These are phyloP conservation scores for Zaprionus obscuricornis DNA, from an alignment of 2,888 invertebrate genomes.

Conservation along the genomic window DNA sequence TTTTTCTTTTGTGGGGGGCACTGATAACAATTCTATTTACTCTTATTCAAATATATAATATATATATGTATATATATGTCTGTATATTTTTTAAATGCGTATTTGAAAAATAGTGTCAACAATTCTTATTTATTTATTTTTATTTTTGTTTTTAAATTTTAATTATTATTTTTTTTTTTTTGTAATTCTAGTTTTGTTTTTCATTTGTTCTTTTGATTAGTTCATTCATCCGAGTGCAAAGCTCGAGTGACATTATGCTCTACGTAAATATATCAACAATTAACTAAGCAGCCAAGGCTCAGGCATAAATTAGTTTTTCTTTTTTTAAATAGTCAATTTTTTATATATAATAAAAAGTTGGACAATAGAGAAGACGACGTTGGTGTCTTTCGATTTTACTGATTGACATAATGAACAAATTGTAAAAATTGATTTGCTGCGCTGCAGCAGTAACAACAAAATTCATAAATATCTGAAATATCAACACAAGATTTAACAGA, in stretches of 20 bases:
- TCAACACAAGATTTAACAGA: no score
- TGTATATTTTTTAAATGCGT: constrained; percentile 69
- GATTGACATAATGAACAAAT: no score
- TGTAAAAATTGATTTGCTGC: no score
- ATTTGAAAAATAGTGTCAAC: constrained; percentile 72
- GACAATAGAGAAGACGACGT: no score
- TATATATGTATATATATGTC: constrained; percentile 50
- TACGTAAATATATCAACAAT: constrained; percentile 51
- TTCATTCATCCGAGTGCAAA: constrained; percentile 32
- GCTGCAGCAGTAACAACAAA: no score
- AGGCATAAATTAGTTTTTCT: constrained; percentile 11
- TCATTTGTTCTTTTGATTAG: constrained; percentile 35
- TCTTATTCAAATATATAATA: constrained; percentile 38
- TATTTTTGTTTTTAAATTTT: constrained; percentile 27
- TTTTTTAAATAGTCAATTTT: constrained; percentile 14
- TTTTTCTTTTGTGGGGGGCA: constrained; percentile 18
- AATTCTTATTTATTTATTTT: constrained; percentile 34
- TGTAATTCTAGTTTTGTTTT: constrained; percentile 1
- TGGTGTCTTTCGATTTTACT: no score
- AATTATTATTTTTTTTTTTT: constrained; percentile 4
- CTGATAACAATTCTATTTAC: constrained; percentile 55
- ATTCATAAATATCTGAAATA: no score
- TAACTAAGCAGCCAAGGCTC: constrained; percentile 47
- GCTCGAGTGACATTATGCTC: constrained; percentile 21
- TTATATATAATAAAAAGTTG: constrained; percentile 18